Evolutionary conservation across 1,140 invertebrate species (phyloP).

Genomic region (Bradynema listronoti): DNA sequence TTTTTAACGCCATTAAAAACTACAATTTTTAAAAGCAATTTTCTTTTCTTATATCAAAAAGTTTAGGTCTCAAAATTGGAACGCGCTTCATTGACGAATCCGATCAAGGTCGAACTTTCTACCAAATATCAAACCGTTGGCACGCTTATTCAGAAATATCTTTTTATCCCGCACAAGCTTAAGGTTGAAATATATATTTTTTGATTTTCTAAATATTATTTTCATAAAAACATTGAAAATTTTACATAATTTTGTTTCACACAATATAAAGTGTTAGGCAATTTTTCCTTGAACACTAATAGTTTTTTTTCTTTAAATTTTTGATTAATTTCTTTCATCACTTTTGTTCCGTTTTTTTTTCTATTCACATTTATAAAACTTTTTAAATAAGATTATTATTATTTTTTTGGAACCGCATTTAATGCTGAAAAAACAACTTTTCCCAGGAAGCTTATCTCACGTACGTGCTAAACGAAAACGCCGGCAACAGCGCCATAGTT

Average conservation of each 20-base stretch:
- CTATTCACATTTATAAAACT: too few relatives aligned
- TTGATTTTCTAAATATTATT: background rate
- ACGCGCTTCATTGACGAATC: constrained; percentile 78
- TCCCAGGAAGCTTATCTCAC: constrained; percentile 86
- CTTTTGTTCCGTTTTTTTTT: too few relatives aligned
- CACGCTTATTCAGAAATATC: constrained; percentile 84
- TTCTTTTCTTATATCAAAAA: background rate
- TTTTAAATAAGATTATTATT: too few relatives aligned
- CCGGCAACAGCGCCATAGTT: constrained; percentile 92
- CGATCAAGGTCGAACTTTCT: constrained; percentile 76
- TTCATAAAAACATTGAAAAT: too few relatives aligned
- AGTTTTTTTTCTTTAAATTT: too few relatives aligned
- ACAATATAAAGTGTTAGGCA: too few relatives aligned
- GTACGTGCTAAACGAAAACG: constrained; percentile 86
- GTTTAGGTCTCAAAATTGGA: constrained; percentile 94
- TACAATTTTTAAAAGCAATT: too few relatives aligned
- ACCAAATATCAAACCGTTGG: constrained; percentile 94
- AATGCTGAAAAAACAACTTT: too few relatives aligned
- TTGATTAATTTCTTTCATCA: too few relatives aligned
- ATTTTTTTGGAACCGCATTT: too few relatives aligned
- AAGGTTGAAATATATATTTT: constrained; percentile 65
- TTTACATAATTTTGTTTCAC: too few relatives aligned
- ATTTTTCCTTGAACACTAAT: too few relatives aligned
- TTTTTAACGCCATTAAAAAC: background rate
- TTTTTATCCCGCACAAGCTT: constrained; percentile 90